Evolutionary conservation across 2,797 vertebrate genomes (phyloP), one percentile per base, ranked within the genome.

Genomic region (Carduelis carduelis): DNA sequence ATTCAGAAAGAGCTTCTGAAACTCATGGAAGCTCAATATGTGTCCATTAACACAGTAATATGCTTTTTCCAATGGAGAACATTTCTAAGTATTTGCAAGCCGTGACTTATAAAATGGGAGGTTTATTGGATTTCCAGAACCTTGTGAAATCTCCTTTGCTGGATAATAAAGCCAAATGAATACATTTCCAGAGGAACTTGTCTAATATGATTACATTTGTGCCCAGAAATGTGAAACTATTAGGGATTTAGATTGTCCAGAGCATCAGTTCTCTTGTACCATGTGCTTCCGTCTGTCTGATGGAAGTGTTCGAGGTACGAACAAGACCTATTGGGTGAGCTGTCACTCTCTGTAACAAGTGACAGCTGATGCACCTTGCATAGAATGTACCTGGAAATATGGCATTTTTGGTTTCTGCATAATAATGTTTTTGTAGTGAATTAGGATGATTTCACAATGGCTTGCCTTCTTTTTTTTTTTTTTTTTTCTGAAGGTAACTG

Each of bases 31-130:
- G 79, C 70, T 92, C 68, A 83, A 49, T 83, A 81, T 74, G 59
- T 85, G 53, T 66, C 83, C 90, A 95, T 97, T 97, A 96, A 91
- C 87, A 95, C 30, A 87, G 89, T 95, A 96, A 96, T 92, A 60
- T 64, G 27, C 64, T 91, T 90, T 94, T 93, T 89, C 79, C 72
- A 91, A 44, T 82, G 69, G 61, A 94, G 70, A 82, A 92, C 64
- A 82, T 82, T 83, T 82, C 41, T 82, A 87, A 95, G 77, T 95
- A 83, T 90, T 95, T 96, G 85, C 90, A 96, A 95, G 83, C 60
- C 49, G 14, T 90, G 80, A 80, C 90, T 95, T 95, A 89, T 74
- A 95, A 95, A 95, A 95, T 91, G 80, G 74, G 83, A 95, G 66
- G 60, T 95, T 96, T 95, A 95, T 96, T 91, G 85, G 83, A 94